Base-by-base conservation (phyloP, 2,888 invertebrate genomes). In the Pyrrhosoma nymphula region DNA sequence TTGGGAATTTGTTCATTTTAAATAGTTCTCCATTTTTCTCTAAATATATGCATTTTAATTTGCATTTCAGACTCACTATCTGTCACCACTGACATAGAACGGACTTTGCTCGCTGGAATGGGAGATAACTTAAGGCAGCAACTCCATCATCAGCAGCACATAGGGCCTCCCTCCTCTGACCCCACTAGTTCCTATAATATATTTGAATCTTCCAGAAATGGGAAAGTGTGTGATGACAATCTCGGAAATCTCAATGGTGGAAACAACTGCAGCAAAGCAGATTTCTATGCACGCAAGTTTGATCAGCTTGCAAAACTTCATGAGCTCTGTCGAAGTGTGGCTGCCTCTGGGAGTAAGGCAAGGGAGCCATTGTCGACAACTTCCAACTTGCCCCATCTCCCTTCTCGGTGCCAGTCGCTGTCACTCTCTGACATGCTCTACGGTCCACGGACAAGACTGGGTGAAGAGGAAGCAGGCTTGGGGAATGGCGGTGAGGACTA, bases 301-400 rank as follows among this genome's bases (percentile, higher is more conserved):
- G 98, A 99, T 96, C 98, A 99, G 97, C 97, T 99, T 96, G 98
- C 98, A 96, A 98, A 98, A 96, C 97, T 99, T 96, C 98, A 98
- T 96, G 98, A 99, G 97, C 97, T 98, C 91, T 99, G 98, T 96
- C 98, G 98, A 96, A 98, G 98, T 96, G 98, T 98, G 96, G 98
- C 98, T 97, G 98, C 98, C 55, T 98, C 95, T 60, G 95, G 95
- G 0, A 95, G 95, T 69, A 95, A 95, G 35, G 60, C 91, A 55
- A 95, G 95, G 20, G 56, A 88, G 30, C 35, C 69, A n/a, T 56
- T 82, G n/a, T 56, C 75, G 56, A 75, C 90, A 75, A 23, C 63
- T 20, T 90, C 89, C 30, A 69, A 69, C 63, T 30, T 95, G 89
- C 39, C 95, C 26, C 89, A 95, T 26, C 30, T 97, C 96, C 97